Conservation (phyloP, 2,888 invertebrate species). For the Thereva unica region DNA sequence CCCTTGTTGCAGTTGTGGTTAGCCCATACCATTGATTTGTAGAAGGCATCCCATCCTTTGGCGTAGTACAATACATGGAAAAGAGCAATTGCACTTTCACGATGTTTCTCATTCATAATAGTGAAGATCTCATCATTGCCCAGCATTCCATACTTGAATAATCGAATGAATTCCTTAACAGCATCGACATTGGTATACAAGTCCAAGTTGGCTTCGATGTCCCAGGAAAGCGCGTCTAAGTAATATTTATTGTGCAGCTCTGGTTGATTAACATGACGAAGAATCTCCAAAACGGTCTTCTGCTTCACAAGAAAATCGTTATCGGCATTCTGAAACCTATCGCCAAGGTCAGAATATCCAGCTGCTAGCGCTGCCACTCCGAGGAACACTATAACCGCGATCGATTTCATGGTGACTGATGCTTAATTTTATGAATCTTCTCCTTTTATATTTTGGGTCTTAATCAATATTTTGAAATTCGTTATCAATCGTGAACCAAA, state of each 20-base stretch:
- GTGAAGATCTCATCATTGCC: slow-evolving; percentile 39
- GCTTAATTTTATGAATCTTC: not conserved
- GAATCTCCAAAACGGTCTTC: slow-evolving; percentile 39
- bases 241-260: slow-evolving; percentile 38
- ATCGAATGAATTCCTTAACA: slow-evolving; percentile 35
- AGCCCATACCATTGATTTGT: slow-evolving; percentile 67
- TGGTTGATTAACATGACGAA: slow-evolving; percentile 39
- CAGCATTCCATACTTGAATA: slow-evolving; percentile 28
- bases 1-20: slow-evolving; percentile 65
- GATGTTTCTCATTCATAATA: slow-evolving; percentile 38
- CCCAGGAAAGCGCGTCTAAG: slow-evolving; percentile 31
- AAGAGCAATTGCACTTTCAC: slow-evolving; percentile 59
- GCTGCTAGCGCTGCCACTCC: slow-evolving; percentile 35
- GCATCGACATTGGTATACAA: slow-evolving; percentile 34
- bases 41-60: slow-evolving; percentile 70
- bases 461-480: not conserved
- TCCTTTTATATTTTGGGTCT: slow-evolving; percentile 23
- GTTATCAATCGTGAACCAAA: not conserved
- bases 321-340: slow-evolving; percentile 37
- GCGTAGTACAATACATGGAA: slow-evolving; percentile 69
- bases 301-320: slow-evolving; percentile 39
- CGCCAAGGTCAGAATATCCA: slow-evolving; percentile 25
- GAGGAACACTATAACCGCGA: slow-evolving; percentile 37
- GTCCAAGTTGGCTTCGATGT: slow-evolving; percentile 31
- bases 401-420: slow-evolving; percentile 43